These are phyloP conservation scores for Drosophila pruinosa DNA, from an alignment of 1,140 invertebrate genomes.

Conservation along the genomic window DNA sequence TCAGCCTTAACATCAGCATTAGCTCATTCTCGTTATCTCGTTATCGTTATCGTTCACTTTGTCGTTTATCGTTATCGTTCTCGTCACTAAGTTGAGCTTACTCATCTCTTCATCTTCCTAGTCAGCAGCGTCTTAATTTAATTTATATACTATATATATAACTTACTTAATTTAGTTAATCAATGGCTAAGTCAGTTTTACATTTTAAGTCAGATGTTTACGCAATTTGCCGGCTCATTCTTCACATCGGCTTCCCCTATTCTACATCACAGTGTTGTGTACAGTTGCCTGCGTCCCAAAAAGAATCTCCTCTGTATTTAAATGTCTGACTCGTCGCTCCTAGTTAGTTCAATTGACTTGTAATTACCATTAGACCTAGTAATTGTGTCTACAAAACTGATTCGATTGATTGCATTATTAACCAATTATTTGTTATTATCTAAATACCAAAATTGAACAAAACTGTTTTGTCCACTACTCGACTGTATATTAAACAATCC, in stretches of 20 bases:
- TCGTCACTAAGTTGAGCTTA: conserved; percentile 36
- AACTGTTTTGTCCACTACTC: conserved; percentile 29
- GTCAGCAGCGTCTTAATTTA: conserved; percentile 12
- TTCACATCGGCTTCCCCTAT: conserved; percentile 26
- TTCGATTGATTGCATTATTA: conserved; percentile 46
- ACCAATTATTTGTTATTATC: conserved; percentile 73
- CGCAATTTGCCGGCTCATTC: conserved; percentile 26
- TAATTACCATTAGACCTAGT: conserved; percentile 72
- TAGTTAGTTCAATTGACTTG: conserved; percentile 46
- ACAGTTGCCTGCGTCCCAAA: conserved; percentile 11
- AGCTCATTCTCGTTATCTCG: conserved; percentile 48
- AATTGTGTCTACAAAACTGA: conserved; percentile 38
- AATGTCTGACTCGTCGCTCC: conserved; percentile 21
- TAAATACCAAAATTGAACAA: conserved; percentile 14
- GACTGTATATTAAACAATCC: conserved; percentile 62
- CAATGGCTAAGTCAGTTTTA: conserved; percentile 38
- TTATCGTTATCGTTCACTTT: conserved; percentile 50
- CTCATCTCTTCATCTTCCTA: neutral
- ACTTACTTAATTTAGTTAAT: conserved; percentile 33
- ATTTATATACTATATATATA: neutral
- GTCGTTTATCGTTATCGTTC: conserved; percentile 36
- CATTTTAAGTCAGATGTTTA: conserved; percentile 27
- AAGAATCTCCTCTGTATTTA: conserved; percentile 22
- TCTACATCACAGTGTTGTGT: neutral
- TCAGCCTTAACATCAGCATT: conserved; percentile 45